phyloP scores from a whole-genome alignment of 1,140 invertebrate genomes.

The Pachyrhynchus sulphureomaculatus region DNA sequence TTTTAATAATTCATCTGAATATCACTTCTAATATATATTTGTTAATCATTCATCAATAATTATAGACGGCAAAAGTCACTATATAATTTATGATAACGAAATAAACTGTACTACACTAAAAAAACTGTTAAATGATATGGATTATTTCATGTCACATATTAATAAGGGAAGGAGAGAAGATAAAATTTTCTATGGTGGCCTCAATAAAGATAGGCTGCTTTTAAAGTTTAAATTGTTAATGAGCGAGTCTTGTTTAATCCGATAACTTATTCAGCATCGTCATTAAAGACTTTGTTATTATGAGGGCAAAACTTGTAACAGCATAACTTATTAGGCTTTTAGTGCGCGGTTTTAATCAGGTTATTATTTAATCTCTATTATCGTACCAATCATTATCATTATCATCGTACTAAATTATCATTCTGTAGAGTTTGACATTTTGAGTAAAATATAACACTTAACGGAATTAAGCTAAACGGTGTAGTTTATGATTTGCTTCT shows the following conservation, averaged over 20 bases:
- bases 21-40: too few species aligned
- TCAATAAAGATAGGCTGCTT: constrained; percentile 25
- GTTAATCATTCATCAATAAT: too few species aligned
- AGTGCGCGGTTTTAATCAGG: constrained; percentile 13
- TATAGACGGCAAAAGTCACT: too few species aligned
- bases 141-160: not conserved
- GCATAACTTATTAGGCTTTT: constrained; percentile 31
- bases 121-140: not conserved
- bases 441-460: too few species aligned
- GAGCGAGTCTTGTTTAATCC: constrained; percentile 18
- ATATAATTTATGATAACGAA: too few species aligned
- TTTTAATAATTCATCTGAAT: too few species aligned
- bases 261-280: constrained; percentile 26
- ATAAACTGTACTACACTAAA: too few species aligned
- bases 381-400: not conserved
- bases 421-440: too few species aligned
- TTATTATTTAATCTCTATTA: constrained; percentile 11
- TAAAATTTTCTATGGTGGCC: constrained; percentile 2
- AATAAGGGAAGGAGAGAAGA: constrained; percentile 9
- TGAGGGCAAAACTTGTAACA: constrained; percentile 31
- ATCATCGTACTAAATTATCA: too few species aligned
- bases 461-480: too few species aligned
- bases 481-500: too few species aligned
- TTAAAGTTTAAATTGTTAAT: constrained; percentile 33
- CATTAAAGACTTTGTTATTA: constrained; percentile 30